Evolutionary conservation across 2,888 invertebrate species (phyloP), one percentile per base, ranked within the genome.

Genomic region (Pimpla rufipes): DNA sequence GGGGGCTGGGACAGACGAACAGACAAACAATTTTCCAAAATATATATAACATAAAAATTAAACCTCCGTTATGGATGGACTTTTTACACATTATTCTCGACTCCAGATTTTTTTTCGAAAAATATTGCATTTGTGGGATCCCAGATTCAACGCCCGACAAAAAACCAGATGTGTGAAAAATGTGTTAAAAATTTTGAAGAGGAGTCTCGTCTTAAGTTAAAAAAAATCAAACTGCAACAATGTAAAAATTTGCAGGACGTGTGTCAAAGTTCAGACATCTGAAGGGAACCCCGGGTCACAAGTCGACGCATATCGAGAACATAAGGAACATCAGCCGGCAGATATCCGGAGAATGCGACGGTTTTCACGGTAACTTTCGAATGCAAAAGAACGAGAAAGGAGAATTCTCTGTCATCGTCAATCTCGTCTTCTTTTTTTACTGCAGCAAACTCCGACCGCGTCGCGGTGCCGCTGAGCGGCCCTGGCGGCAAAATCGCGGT

Each of bases 251-350:
- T 90, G 35, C 88, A 96, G 96, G 96, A 68, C 96, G 97, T 89
- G 98, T 97, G 47, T 98, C 98, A 0, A 99, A 99, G 93, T 99
- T 98, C 93, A 96, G 98, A 0, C 98, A 98, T 91, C 93, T 99
- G 89, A 98, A 98, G 92, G 98, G 98, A 42, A 97, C 97, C 4
- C 96, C 98, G 0, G 96, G 97, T 0, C 98, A 98, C 93, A 98
- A 98, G 93, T 98, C 97, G 23, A 96, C 96, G 1, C 98, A 98
- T 90, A 97, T 98, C 86, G 98, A 98, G 91, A 99, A 99, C 91
- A 95, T 99, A 83, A 96, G 98, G 82, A 98, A 98, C 91, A 95
- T 99, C 55, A 98, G 98, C 92, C 95, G 98, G 64, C 98, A 98
- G 92, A 96, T 98, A 88, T 97, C 98, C 0, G 98, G 98, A 0